Evolutionary conservation across 2,113 vertebrate species (phyloP).

Genomic region (Petrocephalus zakoni): DNA sequence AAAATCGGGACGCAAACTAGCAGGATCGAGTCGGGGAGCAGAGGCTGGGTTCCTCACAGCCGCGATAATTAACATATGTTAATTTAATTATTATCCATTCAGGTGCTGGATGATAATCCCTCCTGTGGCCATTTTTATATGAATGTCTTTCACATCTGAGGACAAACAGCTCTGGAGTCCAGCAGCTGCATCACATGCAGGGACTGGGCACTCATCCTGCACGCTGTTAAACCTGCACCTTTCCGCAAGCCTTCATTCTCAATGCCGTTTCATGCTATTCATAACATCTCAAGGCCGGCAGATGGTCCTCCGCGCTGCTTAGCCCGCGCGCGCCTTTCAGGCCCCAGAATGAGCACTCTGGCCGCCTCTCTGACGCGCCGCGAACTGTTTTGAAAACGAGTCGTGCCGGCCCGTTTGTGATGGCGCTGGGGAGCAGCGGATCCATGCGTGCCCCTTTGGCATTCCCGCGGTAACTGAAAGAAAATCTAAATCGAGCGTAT

Average conservation of each 20-base stretch:
- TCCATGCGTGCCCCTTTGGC: neutral
- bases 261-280: neutral
- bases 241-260: neutral
- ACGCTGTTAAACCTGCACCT: neutral
- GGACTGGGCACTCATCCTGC: neutral
- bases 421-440: neutral
- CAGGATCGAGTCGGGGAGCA: no score
- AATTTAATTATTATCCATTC: neutral
- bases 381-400: neutral
- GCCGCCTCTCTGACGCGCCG: neutral
- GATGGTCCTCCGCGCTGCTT: neutral
- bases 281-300: neutral
- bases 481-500: neutral
- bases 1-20: neutral
- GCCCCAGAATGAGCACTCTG: neutral
- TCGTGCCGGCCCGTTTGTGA: neutral
- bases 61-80: neutral
- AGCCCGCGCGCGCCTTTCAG: neutral
- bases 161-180: neutral
- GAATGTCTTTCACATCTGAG: conserved; percentile 1
- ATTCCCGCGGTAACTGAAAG: neutral
- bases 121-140: neutral
- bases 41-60: neutral
- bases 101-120: neutral
- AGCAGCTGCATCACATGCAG: neutral